Evolutionary conservation across 2,797 vertebrate species (phyloP), one percentile per base, ranked within the genome.

Genomic region (Eulemur mongoz): DNA sequence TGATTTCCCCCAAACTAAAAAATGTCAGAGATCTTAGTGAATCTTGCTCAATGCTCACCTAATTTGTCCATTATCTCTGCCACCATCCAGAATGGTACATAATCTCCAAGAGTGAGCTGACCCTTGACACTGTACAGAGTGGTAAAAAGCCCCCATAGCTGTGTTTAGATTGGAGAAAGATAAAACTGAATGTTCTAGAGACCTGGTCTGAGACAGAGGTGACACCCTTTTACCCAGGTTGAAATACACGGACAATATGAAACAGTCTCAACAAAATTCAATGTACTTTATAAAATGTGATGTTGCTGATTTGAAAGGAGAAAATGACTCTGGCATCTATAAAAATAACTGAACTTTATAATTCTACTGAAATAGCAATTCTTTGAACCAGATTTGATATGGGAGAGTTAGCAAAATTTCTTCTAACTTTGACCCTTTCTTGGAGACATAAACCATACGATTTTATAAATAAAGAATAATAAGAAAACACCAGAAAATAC

Each of bases 381-480:
- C 38, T 90, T 94, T 80, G 23, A 4, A 72, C 8, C 23, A 89
- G 18, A 15, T 70, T 75, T 84, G 40, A 73, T 52, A 91, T 7
- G 2, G 59, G 54, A 92, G 30, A 52, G 40, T 27, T 57, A 13
- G 35, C 52, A 96, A 91, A 94, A 91, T 61, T 73, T 93, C 80
- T 96, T 87, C 35, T 92, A 94, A 50, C 23, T 35, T 11, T 35
- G 32, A 63, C n/a, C 30, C 25, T 67, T 82, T 52, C n/a, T 89
- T 91, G 81, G 32, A 94, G 14, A 87, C 23, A 65, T 78, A 54
- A 88, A 79, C 59, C 40, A 27, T 73, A 81, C 38, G 61, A 75
- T 50, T 96, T 82, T 45, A 52, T 27, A 94, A 84, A 79, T 63
- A 95, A 79, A 87, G 45, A 87, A 70, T n/a, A 52, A 45, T 50